Evolutionary conservation across 1,140 invertebrate species (phyloP).

Genomic region (Pseudomyrmex sp.): DNA sequence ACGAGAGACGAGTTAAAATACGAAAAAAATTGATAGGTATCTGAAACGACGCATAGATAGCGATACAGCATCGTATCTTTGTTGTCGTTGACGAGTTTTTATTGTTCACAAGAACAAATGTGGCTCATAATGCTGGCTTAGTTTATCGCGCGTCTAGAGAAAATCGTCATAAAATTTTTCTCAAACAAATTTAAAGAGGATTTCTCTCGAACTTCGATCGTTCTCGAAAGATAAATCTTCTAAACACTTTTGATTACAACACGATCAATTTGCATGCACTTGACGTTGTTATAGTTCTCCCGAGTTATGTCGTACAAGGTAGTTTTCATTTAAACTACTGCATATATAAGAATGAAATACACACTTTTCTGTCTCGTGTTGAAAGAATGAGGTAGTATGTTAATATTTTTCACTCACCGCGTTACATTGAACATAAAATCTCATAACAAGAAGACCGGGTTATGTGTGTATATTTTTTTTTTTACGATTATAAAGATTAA

Average conservation of each 20-base stretch:
- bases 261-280: slow-evolving; percentile 37
- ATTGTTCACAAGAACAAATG: too few species aligned
- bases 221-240: slow-evolving; percentile 35
- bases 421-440: slow-evolving; percentile 22
- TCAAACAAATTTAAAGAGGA: slow-evolving; percentile 36
- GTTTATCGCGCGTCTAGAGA: slow-evolving; percentile 11
- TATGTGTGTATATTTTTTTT: neutral
- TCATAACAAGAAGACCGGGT: neutral
- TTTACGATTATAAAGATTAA: slow-evolving; percentile 19
- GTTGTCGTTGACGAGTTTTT: too few species aligned
- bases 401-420: too few species aligned
- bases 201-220: slow-evolving; percentile 24
- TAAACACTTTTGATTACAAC: slow-evolving; percentile 7
- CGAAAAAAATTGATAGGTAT: too few species aligned
- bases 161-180: slow-evolving; percentile 22
- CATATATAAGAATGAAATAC: too few species aligned
- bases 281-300: neutral
- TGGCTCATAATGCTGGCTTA: too few species aligned
- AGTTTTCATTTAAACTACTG: too few species aligned
- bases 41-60: too few species aligned
- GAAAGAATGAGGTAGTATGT: too few species aligned
- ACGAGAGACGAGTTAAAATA: neutral
- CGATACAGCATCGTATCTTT: too few species aligned
- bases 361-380: too few species aligned
- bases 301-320: too few species aligned